phyloP scores from a whole-genome alignment of 2,113 vertebrate genomes.

The Oryzias melastigma region DNA sequence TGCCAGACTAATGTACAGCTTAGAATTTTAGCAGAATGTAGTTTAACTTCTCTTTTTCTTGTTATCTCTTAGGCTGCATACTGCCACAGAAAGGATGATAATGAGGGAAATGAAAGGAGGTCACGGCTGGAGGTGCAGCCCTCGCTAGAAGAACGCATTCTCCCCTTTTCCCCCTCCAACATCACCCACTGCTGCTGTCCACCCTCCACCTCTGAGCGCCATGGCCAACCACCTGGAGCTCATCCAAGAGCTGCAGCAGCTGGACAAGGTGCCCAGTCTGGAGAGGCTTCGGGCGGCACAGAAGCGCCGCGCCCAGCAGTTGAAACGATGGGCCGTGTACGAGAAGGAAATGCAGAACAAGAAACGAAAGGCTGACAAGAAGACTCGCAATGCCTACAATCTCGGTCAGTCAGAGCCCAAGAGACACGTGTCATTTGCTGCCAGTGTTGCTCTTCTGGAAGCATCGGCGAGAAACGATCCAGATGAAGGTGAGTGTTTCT shows the following conservation, averaged over 20 bases:
- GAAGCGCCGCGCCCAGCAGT: conserved; percentile 93
- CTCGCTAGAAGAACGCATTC: conserved; percentile 39
- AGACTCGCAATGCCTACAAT: conserved; percentile 63
- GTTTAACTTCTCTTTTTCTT: conserved; percentile 1
- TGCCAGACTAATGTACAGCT: too few species aligned
- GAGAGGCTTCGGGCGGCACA: conserved; percentile 91
- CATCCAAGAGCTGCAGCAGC: conserved; percentile 92
- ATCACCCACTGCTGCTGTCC: conserved; percentile 14
- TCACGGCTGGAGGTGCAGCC: conserved; percentile 58
- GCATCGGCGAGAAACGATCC: conserved; percentile 91
- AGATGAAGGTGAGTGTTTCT: conserved; percentile 85
- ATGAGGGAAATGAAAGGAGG: conserved; percentile 53
- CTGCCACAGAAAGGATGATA: conserved; percentile 42
- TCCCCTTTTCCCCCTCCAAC: background rate
- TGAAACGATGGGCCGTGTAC: conserved; percentile 94
- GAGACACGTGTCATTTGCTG: conserved; percentile 90
- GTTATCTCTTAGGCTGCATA: conserved; percentile 26
- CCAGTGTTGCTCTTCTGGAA: conserved; percentile 90
- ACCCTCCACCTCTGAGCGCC: conserved; percentile 16
- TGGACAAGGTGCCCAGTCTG: conserved; percentile 94
- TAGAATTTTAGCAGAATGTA: too few species aligned
- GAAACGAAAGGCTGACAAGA: conserved; percentile 89
- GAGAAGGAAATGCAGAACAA: conserved; percentile 95
- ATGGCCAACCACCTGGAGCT: conserved; percentile 96
- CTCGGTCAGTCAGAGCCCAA: conserved; percentile 49